Evolutionary conservation across 1,140 invertebrate species (phyloP).

Genomic region (Drosophila quadrilineata): DNA sequence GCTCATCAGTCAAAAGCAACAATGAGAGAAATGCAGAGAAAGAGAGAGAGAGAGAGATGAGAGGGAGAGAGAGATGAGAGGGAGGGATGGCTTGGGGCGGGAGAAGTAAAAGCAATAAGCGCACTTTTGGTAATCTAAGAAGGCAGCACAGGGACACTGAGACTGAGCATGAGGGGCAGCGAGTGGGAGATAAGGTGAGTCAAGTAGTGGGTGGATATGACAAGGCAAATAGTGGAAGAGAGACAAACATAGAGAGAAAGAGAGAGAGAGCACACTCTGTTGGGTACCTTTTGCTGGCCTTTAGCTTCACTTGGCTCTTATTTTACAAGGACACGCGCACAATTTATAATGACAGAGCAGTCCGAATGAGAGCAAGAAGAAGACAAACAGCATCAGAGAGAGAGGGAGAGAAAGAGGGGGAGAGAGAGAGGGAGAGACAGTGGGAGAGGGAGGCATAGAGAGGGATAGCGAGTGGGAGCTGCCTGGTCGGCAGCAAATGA

Average conservation of each 20-base stretch:
- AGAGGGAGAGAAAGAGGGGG: too few relatives aligned
- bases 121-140: slow-evolving; percentile 72
- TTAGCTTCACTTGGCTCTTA: slow-evolving; percentile 70
- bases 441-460: too few relatives aligned
- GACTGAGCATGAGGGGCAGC: slow-evolving; percentile 11
- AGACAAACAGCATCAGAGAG: too few relatives aligned
- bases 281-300: slow-evolving; percentile 20
- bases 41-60: neutral
- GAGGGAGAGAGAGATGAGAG: neutral
- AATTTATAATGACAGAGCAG: slow-evolving; percentile 78
- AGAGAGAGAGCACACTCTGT: too few relatives aligned
- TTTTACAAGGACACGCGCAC: slow-evolving; percentile 77
- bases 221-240: too few relatives aligned
- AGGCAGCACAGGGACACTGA: slow-evolving; percentile 43
- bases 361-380: too few relatives aligned
- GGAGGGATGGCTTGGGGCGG: neutral
- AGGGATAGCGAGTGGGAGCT: too few relatives aligned
- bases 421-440: too few relatives aligned
- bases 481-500: slow-evolving; percentile 17
- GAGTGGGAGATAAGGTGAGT: neutral
- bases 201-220: neutral
- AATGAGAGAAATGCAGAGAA: neutral
- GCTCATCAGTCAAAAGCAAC: slow-evolving; percentile 36
- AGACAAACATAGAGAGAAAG: too few relatives aligned
- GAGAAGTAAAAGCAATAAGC: slow-evolving; percentile 49